phyloP scores from a whole-genome alignment of 1,140 invertebrate species.

The Chymomyza costata region DNA sequence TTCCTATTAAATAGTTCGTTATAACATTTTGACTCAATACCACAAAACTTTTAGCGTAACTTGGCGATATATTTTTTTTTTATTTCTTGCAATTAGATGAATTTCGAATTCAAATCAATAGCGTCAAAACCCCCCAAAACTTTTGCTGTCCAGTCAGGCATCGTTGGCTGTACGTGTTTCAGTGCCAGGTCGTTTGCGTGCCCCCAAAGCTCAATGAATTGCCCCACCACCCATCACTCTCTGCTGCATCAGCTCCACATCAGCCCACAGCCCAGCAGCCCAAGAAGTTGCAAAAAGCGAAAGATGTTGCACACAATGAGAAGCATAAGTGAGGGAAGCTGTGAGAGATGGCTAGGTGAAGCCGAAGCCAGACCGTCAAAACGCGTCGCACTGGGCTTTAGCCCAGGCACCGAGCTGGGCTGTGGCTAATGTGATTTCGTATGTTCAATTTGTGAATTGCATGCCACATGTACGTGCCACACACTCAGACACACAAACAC shows the following conservation, averaged over 20 bases:
- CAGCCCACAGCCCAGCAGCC: conserved; percentile 30
- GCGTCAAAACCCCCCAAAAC: conserved; percentile 36
- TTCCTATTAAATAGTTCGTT: too few relatives aligned
- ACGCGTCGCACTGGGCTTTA: too few relatives aligned
- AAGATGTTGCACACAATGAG: conserved; percentile 47
- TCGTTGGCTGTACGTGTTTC: conserved; percentile 42
- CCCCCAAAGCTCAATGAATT: too few relatives aligned
- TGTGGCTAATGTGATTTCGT: conserved; percentile 64
- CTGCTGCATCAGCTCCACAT: conserved; percentile 21
- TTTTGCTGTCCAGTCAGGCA: conserved; percentile 61
- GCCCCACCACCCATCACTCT: too few relatives aligned
- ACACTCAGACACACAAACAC: not conserved
- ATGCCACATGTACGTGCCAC: conserved; percentile 34
- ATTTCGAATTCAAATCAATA: conserved; percentile 41
- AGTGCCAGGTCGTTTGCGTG: conserved; percentile 30
- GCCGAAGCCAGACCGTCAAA: too few relatives aligned
- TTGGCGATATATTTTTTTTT: too few relatives aligned
- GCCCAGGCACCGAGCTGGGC: too few relatives aligned
- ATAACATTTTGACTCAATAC: too few relatives aligned
- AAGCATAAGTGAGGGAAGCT: conserved; percentile 6
- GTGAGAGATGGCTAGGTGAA: conserved; percentile 11
- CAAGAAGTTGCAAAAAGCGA: conserved; percentile 51
- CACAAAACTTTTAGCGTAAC: too few relatives aligned
- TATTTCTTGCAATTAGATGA: too few relatives aligned
- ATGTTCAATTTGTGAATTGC: conserved; percentile 68